Evolutionary conservation across 2,888 invertebrate genomes (phyloP), one percentile per base, ranked within the genome.

Genomic region (Spisula solida): DNA sequence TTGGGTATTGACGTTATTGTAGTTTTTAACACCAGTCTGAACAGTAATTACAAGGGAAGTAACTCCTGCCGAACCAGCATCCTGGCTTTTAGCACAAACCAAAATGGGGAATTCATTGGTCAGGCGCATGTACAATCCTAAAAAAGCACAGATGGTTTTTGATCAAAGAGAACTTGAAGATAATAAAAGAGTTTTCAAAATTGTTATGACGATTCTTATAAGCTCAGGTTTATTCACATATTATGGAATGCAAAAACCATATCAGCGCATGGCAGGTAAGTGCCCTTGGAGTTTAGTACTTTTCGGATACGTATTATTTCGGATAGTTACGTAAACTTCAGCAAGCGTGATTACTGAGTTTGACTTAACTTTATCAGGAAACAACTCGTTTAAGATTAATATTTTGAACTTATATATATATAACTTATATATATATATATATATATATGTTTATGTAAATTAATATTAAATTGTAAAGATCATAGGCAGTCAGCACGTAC

Each of bases 261-360:
- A 34, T 75, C 12, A 25, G 5, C 34, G n/a, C 16, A 75, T 18
- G 18, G 48, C 48, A 75, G 16, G 70, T 83, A 18, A 83, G 48
- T 83, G 83, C n/a, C 82, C 82, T 82, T 82, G 82, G 70, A 66
- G 12, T 82, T n/a, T 8, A 14, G 25, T 82, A 70, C 41, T 66
- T 31, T 82, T 82, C 82, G 82, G 82, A 82, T 70, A 70, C 29
- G 12, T 6, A 14, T 66, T 34, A 34, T 75, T 75, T 75, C 75
- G 75, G 75, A 75, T 75, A 75, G 5, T 75, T 75, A 75, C 16
- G 25, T 75, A 75, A 75, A 75, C 34, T 34, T 12, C 8, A 12
- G 70, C 12, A 70, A 41, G 41, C 4, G 41, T 41, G 8, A 41
- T 41, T 5, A 41, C 41, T 5, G 8, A 41, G 41, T 41, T 41